Percentiles rank a stretch among this genome's conserved stretches.
phyloP scores from a whole-genome alignment of 2,113 vertebrate species.

The Oreocharis arfaki region DNA sequence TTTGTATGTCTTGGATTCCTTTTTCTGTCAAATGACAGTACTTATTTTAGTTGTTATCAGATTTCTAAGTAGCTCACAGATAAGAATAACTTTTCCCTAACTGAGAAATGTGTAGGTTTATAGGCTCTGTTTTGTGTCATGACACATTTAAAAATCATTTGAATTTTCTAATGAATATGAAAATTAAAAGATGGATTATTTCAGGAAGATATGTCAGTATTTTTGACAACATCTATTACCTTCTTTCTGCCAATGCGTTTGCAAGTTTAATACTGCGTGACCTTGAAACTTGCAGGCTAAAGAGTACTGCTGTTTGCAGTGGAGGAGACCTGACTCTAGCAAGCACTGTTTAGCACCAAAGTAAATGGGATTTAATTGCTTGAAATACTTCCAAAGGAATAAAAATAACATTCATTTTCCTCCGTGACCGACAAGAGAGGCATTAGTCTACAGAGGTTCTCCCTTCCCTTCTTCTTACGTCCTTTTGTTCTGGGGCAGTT shows the following conservation, averaged over 20 bases:
- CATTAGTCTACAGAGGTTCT: not conserved
- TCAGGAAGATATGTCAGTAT: not conserved
- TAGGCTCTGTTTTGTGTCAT: not conserved
- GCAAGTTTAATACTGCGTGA: not conserved
- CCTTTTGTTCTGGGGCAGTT: not conserved
- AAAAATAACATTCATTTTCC: not conserved
- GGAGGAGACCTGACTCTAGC: not conserved
- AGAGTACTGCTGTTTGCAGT: not conserved
- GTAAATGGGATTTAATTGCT: not conserved
- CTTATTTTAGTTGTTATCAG: not conserved
- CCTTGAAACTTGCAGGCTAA: constrained; percentile 5
- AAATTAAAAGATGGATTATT: constrained; percentile 7
- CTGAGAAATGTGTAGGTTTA: not conserved
- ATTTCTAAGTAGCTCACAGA: not conserved
- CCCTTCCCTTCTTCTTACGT: not conserved
- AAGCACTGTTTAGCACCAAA: not conserved
- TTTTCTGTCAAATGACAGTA: not conserved
- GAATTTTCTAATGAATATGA: not conserved
- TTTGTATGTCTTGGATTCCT: not conserved
- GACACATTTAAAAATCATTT: not conserved
- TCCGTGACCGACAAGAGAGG: not conserved
- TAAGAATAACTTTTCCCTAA: not conserved
- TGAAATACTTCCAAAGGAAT: not conserved
- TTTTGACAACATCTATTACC: not conserved
- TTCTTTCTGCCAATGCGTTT: not conserved